These are phyloP conservation scores for Hippolais icterina DNA, from an alignment of 2,113 vertebrate species.

Conservation along the genomic window DNA sequence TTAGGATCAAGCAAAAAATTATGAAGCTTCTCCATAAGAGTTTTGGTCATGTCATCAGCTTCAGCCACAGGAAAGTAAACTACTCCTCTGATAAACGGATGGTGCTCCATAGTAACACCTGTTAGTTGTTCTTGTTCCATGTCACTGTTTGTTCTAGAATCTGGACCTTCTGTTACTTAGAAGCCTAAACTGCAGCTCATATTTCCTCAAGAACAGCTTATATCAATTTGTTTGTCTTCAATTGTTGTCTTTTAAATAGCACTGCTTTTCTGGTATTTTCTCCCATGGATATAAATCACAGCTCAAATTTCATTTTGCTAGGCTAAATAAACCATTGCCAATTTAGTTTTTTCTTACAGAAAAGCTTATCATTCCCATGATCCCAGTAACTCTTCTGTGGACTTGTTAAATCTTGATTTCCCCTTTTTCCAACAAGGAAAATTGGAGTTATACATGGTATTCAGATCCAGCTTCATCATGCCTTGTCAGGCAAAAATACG, in stretches of 20 bases:
- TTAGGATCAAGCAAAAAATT: neutral
- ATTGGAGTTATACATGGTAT: neutral
- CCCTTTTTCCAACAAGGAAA: neutral
- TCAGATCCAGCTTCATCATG: neutral
- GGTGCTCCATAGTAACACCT: neutral
- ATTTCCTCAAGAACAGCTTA: neutral
- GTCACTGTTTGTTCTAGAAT: neutral
- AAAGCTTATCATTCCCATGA: constrained; percentile 39
- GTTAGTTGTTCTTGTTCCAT: neutral
- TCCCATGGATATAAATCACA: constrained; percentile 32
- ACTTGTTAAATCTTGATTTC: neutral
- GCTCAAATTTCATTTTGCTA: constrained; percentile 52
- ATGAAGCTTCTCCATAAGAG: neutral
- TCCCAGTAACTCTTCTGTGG: neutral
- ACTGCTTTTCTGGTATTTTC: constrained; percentile 12
- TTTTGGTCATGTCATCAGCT: neutral
- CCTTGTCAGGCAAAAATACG: neutral
- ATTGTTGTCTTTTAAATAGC: constrained; percentile 13
- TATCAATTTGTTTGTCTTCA: neutral
- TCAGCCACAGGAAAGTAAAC: neutral
- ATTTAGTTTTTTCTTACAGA: constrained; percentile 21
- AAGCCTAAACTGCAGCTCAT: neutral
- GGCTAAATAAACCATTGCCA: constrained; percentile 17
- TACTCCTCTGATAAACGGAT: neutral
- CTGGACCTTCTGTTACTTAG: neutral